A percentile compares a stretch with the other conserved stretches of the same genome.
Evolutionary conservation across 2,113 vertebrate genomes (phyloP).

Genomic region (Mus musculus): GRCm39 chr12:26126501-26127000

Average conservation of each 20-base stretch:
- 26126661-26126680: background rate
- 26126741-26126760: background rate
- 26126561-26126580: background rate
- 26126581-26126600: background rate
- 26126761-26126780: background rate
- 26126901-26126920: background rate
- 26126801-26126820: background rate
- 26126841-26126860: too few species aligned
- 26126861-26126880: background rate
- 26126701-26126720: fast-evolving
- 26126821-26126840: too few species aligned
- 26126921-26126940: background rate
- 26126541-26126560: background rate
- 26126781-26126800: background rate
- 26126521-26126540: background rate
- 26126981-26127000: background rate
- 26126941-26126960: too few species aligned
- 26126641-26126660: fast-evolving
- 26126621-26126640: background rate
- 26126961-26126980: background rate
- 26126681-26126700: background rate
- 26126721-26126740: fast-evolving
- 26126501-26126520: background rate
- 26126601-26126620: too few species aligned
- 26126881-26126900: background rate